These are phyloP conservation scores for Todus mexicanus DNA, from an alignment of 2,797 vertebrate genomes.

Conservation along the genomic window DNA sequence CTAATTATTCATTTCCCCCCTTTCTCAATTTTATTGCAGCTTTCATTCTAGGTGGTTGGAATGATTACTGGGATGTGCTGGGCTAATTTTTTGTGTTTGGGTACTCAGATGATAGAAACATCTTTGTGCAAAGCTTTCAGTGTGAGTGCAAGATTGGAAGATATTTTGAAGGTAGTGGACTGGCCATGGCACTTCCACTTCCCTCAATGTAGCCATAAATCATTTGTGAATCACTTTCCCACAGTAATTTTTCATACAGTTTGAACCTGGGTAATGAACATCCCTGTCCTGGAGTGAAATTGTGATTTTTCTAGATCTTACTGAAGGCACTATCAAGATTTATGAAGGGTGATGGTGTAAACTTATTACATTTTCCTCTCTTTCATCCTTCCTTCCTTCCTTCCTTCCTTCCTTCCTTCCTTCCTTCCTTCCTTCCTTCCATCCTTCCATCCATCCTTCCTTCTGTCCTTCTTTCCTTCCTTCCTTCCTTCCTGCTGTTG, in stretches of 20 bases:
- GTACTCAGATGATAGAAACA: slow-evolving; percentile 63
- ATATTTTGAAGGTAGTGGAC: slow-evolving; percentile 58
- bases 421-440: not conserved
- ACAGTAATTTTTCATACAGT: slow-evolving; percentile 70
- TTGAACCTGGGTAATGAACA: slow-evolving; percentile 68
- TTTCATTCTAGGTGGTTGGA: slow-evolving; percentile 42
- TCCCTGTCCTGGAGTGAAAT: slow-evolving; percentile 55
- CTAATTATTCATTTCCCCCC: slow-evolving; percentile 46
- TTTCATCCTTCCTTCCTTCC: not conserved
- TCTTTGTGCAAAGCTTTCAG: slow-evolving; percentile 61
- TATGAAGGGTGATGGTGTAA: slow-evolving; percentile 48
- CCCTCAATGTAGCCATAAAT: slow-evolving; percentile 70
- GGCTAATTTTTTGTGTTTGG: slow-evolving; percentile 64
- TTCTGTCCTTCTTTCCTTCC: no score
- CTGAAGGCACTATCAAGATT: slow-evolving; percentile 64
- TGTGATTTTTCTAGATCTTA: slow-evolving; percentile 62
- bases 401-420: no score
- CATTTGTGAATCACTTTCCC: slow-evolving; percentile 63
- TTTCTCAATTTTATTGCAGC: slow-evolving; percentile 14
- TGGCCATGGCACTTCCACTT: slow-evolving; percentile 47
- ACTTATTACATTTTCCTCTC: slow-evolving; percentile 29
- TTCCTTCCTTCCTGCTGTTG: not conserved
- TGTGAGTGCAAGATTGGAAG: slow-evolving; percentile 55
- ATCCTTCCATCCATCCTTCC: not conserved
- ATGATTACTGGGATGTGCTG: slow-evolving; percentile 67